Conservation (phyloP, 2,797 vertebrate species). For the Sardinella longiceps region DNA sequence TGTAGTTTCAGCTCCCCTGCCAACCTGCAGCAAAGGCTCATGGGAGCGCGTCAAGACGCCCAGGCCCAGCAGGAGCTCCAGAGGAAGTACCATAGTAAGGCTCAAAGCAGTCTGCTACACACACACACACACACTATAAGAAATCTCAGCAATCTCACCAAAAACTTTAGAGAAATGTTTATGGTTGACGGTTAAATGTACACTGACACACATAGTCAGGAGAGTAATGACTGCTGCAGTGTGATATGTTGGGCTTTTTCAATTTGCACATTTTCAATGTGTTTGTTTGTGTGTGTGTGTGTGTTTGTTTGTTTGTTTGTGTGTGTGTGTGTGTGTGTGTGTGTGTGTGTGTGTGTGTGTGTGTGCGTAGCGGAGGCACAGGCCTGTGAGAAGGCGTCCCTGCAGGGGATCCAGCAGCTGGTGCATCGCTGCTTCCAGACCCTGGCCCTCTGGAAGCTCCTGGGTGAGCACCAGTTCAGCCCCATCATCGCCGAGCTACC, state of each 20-base stretch:
- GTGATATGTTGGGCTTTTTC: too few relatives aligned
- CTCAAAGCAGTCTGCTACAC: constrained; percentile 9
- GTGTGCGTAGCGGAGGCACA: constrained; percentile 86
- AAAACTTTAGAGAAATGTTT: too few relatives aligned
- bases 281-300: too few relatives aligned
- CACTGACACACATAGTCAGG: too few relatives aligned
- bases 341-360: constrained; percentile 24
- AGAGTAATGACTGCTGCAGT: too few relatives aligned
- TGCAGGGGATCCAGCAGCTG: constrained; percentile 92
- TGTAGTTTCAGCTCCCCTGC: constrained; percentile 84
- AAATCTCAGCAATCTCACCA: too few relatives aligned
- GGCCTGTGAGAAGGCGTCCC: constrained; percentile 88
- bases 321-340: neutral
- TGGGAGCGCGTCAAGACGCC: constrained; percentile 90
- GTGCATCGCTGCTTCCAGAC: constrained; percentile 92
- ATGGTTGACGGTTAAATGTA: too few relatives aligned
- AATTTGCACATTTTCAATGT: too few relatives aligned
- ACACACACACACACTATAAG: neutral
- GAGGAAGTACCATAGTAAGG: constrained; percentile 91
- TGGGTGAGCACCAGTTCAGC: constrained; percentile 94
- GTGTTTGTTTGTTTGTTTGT: too few relatives aligned
- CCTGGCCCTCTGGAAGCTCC: constrained; percentile 92
- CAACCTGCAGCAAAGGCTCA: constrained; percentile 90
- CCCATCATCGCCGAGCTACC: constrained; percentile 91
- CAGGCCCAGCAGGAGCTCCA: constrained; percentile 97